Evolutionary conservation across 2,888 invertebrate species (phyloP), one percentile per base, ranked within the genome.

Genomic region (Scrobipalpa costella): DNA sequence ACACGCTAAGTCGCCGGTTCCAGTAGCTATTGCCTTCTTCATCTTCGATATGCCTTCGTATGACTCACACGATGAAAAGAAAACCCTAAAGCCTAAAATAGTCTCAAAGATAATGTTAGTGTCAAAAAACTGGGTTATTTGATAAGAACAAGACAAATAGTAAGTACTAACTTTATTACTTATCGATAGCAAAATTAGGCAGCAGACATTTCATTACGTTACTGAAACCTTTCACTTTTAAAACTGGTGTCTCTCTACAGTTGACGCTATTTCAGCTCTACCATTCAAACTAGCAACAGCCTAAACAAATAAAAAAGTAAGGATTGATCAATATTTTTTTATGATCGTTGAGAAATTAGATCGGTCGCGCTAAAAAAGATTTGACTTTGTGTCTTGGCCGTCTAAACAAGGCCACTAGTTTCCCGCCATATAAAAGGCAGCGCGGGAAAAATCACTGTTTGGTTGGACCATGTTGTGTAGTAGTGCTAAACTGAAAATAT

Each of bases 361-460:
- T 44, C 60, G 47, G 60, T 60, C 21, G 27, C 60, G 60, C 60
- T 49, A 49, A 49, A 60, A 27, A 60, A 49, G 49, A 49, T 49
- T 44, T 13, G 27, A 19, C 59, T 44, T n/a, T 55, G 21, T 38
- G 44, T 59, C 59, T 59, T 40, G 59, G 59, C 47, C 60, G 49
- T 21, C 7, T 15, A 33, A 60, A 33, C 60, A 60, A 60, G 60
- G 60, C 19, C 44, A 44, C 2, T 1, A 13, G 7, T 47, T 49
- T 34, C 33, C n/a, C n/a, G 15, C 27, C 40, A 44, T 64, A 67
- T 67, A 67, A 65, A 67, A 52, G 52, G 15, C 27, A 33, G 17
- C 57, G 61, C 61, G 49, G n/a, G 33, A 27, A 33, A 59, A 21
- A 21, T 27, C 40, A 19, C 60, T 27, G 60, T 63, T 63, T 60